A percentile compares a stretch with the other conserved stretches of the same genome.
Conservation (phyloP, 2,888 invertebrate species). For the Cephus pygmeus region DNA sequence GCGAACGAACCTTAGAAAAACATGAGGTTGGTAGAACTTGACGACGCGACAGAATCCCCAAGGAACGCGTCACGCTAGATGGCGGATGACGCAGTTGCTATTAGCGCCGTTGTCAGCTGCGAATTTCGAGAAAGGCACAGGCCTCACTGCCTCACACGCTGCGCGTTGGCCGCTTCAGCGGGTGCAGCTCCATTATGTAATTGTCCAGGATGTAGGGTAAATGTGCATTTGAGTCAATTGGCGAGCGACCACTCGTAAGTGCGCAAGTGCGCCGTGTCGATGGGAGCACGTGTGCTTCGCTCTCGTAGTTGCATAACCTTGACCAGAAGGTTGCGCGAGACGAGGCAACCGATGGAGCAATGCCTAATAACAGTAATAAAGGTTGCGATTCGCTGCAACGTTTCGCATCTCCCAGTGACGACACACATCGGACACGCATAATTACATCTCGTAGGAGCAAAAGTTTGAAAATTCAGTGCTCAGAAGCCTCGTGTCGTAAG, state of each 20-base stretch:
- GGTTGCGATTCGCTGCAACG: no score
- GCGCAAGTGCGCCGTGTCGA: slow-evolving; percentile 11
- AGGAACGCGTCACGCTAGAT: neutral
- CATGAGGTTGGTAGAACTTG: no score
- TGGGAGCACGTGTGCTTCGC: slow-evolving; percentile 40
- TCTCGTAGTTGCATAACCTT: slow-evolving; percentile 48
- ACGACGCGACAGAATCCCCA: neutral
- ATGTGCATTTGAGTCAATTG: slow-evolving; percentile 64
- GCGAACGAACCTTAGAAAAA: slow-evolving; percentile 9
- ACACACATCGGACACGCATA: no score
- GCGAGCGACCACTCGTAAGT: slow-evolving; percentile 26
- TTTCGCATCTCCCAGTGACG: no score
- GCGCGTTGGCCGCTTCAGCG: slow-evolving; percentile 7
- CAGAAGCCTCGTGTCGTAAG: no score
- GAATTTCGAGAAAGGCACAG: neutral
- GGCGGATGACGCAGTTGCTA: neutral
- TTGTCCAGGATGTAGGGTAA: slow-evolving; percentile 62
- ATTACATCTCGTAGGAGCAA: no score
- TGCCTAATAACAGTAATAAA: no score
- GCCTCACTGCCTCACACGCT: no score
- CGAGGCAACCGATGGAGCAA: slow-evolving; percentile 17
- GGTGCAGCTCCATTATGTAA: slow-evolving; percentile 53
- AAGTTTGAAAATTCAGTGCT: no score
- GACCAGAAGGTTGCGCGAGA: slow-evolving; percentile 45
- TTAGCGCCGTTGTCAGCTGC: neutral